These are phyloP conservation scores for Drosophila oshimai DNA, from an alignment of 1,140 invertebrate genomes.

Conservation along the genomic window DNA sequence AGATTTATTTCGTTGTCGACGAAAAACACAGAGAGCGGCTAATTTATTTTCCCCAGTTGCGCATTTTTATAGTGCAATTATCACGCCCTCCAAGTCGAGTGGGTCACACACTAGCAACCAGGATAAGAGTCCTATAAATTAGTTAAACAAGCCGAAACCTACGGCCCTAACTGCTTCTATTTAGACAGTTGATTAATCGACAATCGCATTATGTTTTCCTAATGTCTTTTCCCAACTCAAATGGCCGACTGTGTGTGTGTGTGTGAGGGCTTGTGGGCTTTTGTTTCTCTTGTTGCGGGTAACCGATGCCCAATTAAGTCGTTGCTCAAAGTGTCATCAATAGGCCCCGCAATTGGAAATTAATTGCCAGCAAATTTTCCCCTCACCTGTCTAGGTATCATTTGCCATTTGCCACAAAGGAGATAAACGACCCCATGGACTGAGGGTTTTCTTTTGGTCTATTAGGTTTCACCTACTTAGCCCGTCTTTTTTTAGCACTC, in stretches of 20 bases:
- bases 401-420: conserved; percentile 37
- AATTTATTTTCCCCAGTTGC: conserved; percentile 72
- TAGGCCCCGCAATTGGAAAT: conserved; percentile 63
- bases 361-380: conserved; percentile 63
- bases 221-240: conserved; percentile 47
- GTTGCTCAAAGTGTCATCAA: conserved; percentile 74
- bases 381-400: conserved; percentile 17
- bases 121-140: conserved; percentile 75
- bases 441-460: conserved; percentile 7
- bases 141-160: conserved; percentile 35
- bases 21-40: conserved; percentile 11
- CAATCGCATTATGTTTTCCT: conserved; percentile 69
- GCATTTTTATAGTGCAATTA: conserved; percentile 78
- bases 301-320: conserved; percentile 72
- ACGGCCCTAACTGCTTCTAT: conserved; percentile 38
- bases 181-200: conserved; percentile 75
- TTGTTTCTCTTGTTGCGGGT: conserved; percentile 14
- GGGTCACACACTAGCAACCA: not conserved
- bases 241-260: not conserved
- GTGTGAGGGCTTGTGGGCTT: not conserved
- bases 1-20: conserved; percentile 62
- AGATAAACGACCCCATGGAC: conserved; percentile 10
- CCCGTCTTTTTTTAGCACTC: conserved; percentile 12
- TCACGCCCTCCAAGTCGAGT: conserved; percentile 36
- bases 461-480: conserved; percentile 14